A percentile compares a stretch with the other conserved stretches of the same genome.
Conservation (phyloP, 2,888 invertebrate genomes). For the Coelogynopora nodosa region DNA sequence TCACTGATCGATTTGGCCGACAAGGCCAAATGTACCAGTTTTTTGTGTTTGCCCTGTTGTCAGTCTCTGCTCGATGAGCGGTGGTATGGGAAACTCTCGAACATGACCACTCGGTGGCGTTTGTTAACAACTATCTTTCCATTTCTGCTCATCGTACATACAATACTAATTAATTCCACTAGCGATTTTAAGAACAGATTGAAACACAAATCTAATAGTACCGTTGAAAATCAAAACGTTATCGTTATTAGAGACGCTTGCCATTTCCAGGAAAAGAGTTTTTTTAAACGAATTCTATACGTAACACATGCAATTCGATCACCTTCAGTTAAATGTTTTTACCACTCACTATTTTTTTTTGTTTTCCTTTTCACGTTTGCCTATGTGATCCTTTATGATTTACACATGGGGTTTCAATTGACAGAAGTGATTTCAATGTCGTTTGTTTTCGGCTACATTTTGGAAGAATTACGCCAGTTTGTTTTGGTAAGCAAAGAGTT, state of each 20-base stretch:
- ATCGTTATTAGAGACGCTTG: too few species aligned
- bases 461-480: constrained; percentile 38
- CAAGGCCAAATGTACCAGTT: constrained; percentile 14
- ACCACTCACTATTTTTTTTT: constrained; percentile 35
- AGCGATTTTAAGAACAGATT: too few species aligned
- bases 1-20: constrained; percentile 29
- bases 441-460: constrained; percentile 37
- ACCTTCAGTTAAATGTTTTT: constrained; percentile 36
- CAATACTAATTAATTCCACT: too few species aligned
- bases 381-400: constrained; percentile 37
- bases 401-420: background rate
- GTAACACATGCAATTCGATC: background rate
- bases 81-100: background rate
- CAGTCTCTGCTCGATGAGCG: constrained; percentile 33
- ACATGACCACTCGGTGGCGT: background rate
- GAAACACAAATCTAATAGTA: too few species aligned
- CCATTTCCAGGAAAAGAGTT: too few species aligned
- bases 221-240: too few species aligned
- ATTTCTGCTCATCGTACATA: background rate
- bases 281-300: background rate
- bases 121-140: background rate
- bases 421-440: constrained; percentile 29
- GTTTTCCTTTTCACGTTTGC: constrained; percentile 35
- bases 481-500: background rate
- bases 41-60: constrained; percentile 40